phyloP scores from a whole-genome alignment of 2,888 invertebrate genomes.

The Lomographa bimaculata region DNA sequence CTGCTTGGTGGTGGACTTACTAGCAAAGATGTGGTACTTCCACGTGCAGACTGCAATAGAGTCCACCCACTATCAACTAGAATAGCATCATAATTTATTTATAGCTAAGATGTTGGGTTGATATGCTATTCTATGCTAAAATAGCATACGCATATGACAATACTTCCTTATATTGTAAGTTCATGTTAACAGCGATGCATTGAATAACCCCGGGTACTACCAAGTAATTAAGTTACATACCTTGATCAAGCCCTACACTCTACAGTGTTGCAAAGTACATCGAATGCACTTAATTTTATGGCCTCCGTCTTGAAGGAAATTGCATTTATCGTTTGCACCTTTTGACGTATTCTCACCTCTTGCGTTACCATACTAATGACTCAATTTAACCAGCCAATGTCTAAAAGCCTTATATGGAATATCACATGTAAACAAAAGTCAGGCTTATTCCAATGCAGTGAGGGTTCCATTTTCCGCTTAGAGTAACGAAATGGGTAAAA shows the following conservation, averaged over 20 bases:
- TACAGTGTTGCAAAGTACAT: conserved; percentile 27
- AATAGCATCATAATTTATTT: too few species aligned
- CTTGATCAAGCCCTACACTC: conserved; percentile 40
- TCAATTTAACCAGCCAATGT: conserved; percentile 56
- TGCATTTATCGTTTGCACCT: conserved; percentile 67
- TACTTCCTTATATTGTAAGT: too few species aligned
- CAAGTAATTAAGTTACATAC: too few species aligned
- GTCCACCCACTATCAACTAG: too few species aligned
- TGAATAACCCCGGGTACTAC: too few species aligned
- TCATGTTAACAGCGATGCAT: too few species aligned
- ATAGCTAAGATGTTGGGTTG: too few species aligned
- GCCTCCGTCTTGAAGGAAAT: conserved; percentile 58
- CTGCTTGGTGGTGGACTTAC: too few species aligned
- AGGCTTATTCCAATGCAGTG: conserved; percentile 3
- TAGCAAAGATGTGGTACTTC: too few species aligned
- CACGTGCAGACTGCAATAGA: too few species aligned
- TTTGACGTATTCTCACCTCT: conserved; percentile 67
- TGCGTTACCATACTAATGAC: conserved; percentile 65
- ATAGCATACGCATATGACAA: too few species aligned
- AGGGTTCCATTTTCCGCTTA: conserved; percentile 7
- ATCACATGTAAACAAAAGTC: conserved; percentile 10
- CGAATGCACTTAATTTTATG: conserved; percentile 50
- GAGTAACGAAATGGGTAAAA: conserved; percentile 27
- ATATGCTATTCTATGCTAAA: too few species aligned
- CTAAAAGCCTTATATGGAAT: conserved; percentile 24